phyloP scores from a whole-genome alignment of 2,797 vertebrate species.

The Acropternis orthonyx region DNA sequence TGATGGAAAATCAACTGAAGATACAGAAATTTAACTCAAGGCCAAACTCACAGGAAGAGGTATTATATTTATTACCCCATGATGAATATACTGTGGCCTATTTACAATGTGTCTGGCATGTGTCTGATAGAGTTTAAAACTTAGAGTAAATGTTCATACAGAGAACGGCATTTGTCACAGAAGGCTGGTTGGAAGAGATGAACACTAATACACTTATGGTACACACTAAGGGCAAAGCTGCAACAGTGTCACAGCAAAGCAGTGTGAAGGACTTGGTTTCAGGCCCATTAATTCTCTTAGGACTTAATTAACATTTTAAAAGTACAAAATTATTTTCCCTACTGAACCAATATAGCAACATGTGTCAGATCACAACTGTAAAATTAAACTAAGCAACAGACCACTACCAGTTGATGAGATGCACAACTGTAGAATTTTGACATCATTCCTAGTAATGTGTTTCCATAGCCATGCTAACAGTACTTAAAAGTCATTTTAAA shows the following conservation, averaged over 20 bases:
- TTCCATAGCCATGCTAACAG: not conserved
- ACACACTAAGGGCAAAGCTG: not conserved
- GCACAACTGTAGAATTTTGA: not conserved
- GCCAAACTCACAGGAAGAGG: not conserved
- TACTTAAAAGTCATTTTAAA: not conserved
- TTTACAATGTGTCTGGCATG: not conserved
- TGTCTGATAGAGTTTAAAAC: not conserved
- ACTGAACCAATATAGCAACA: not conserved
- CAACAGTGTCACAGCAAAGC: not conserved
- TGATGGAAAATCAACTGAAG: not conserved
- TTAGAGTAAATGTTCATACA: not conserved
- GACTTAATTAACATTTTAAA: not conserved
- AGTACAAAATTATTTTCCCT: not conserved
- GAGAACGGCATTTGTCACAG: not conserved
- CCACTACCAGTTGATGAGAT: not conserved
- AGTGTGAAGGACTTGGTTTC: not conserved
- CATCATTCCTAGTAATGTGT: not conserved
- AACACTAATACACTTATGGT: not conserved
- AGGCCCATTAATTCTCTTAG: not conserved
- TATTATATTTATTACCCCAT: not conserved
- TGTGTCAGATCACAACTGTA: not conserved
- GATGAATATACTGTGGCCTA: not conserved
- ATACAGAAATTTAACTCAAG: not conserved
- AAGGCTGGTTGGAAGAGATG: not conserved
- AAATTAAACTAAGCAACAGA: not conserved